Conservation (phyloP, 2,888 invertebrate species). For the Apodemia mormo region DNA sequence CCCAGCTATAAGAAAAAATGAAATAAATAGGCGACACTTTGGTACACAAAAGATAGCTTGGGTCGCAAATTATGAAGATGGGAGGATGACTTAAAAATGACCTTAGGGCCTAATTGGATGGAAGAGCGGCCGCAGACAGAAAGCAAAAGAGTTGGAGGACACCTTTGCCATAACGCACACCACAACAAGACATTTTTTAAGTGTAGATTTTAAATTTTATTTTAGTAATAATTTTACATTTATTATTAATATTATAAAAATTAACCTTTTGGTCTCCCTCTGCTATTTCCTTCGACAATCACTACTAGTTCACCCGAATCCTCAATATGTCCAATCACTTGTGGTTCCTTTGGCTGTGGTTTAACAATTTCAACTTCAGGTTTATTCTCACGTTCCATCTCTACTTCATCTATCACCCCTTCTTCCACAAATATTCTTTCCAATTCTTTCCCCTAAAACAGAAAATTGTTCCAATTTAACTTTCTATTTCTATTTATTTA, state of each 20-base stretch:
- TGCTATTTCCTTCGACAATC: constrained; percentile 79
- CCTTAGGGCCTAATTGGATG: too few relatives aligned
- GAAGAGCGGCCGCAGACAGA: too few relatives aligned
- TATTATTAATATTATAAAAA: background rate
- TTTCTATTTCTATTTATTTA: background rate
- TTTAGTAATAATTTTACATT: too few relatives aligned
- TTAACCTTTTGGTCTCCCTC: constrained; percentile 78
- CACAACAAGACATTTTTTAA: too few relatives aligned
- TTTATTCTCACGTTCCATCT: constrained; percentile 66
- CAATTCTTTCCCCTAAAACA: constrained; percentile 85
- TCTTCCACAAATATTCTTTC: constrained; percentile 87
- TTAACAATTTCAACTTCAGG: constrained; percentile 35
- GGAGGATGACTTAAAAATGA: too few relatives aligned
- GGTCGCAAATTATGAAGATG: too few relatives aligned
- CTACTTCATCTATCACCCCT: constrained; percentile 85
- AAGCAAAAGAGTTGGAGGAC: too few relatives aligned
- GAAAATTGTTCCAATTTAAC: background rate
- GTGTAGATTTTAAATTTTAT: too few relatives aligned
- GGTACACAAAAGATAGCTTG: too few relatives aligned
- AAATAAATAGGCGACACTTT: too few relatives aligned
- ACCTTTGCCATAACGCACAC: too few relatives aligned
- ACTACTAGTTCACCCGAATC: constrained; percentile 84
- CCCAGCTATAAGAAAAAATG: too few relatives aligned
- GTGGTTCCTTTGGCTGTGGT: constrained; percentile 56
- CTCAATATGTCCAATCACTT: constrained; percentile 86